A percentile compares a stretch with the other conserved stretches of the same genome.
These are phyloP conservation scores for Drosophila tanythrix DNA, from an alignment of 2,888 invertebrate species.

Conservation along the genomic window DNA sequence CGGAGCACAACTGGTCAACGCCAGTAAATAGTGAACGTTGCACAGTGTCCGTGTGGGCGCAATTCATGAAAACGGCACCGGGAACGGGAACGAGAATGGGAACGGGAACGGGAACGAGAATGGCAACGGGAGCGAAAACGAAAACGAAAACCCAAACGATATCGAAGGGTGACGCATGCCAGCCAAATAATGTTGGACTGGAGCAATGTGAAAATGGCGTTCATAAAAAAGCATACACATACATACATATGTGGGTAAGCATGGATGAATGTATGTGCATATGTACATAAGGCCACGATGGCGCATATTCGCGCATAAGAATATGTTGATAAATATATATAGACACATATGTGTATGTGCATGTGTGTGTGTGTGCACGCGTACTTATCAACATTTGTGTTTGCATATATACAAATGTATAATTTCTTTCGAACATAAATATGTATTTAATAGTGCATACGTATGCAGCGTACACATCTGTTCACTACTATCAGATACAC, in stretches of 20 bases:
- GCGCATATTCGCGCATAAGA: constrained; percentile 40
- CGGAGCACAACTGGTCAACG: constrained; percentile 65
- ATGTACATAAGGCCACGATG: constrained; percentile 31
- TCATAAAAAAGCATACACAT: constrained; percentile 53
- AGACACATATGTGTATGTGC: neutral
- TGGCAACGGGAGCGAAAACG: constrained; percentile 25
- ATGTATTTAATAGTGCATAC: constrained; percentile 18
- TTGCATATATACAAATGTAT: constrained; percentile 17
- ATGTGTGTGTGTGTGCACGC: neutral
- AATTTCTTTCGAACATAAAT: constrained; percentile 22
- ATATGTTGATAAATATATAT: constrained; percentile 22
- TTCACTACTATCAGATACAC: constrained; percentile 1
- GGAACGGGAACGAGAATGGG: neutral
- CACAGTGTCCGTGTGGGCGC: constrained; percentile 36
- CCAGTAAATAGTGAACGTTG: constrained; percentile 56
- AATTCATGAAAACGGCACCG: constrained; percentile 15
- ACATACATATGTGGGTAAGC: constrained; percentile 2
- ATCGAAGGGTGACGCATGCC: constrained; percentile 65
- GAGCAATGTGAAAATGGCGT: constrained; percentile 64
- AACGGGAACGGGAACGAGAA: neutral
- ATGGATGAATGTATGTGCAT: neutral
- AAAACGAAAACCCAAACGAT: constrained; percentile 31
- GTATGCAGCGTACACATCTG: constrained; percentile 16
- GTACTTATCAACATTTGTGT: constrained; percentile 16
- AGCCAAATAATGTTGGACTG: constrained; percentile 55